Conservation (phyloP, 2,888 invertebrate species). For the Dynastes grantii region DNA sequence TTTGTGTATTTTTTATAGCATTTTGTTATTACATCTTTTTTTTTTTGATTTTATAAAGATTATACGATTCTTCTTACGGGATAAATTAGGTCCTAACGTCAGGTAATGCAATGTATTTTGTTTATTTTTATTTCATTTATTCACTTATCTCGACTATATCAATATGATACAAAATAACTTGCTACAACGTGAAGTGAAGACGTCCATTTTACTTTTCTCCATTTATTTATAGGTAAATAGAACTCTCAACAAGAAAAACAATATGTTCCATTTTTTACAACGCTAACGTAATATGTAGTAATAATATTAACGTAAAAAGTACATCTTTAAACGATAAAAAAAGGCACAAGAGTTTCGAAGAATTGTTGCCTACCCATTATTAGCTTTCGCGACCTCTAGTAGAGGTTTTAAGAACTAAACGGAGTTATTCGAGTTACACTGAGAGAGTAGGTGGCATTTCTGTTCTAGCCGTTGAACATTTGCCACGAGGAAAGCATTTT, state of each 20-base stretch:
- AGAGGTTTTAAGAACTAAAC: conserved; percentile 57
- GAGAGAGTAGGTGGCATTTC: conserved; percentile 71
- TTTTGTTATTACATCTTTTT: conserved; percentile 17
- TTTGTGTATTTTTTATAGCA: background rate
- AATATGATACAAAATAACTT: conserved; percentile 49
- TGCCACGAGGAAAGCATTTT: conserved; percentile 85
- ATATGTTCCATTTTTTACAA: no score
- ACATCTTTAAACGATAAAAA: conserved; percentile 24
- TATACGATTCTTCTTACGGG: conserved; percentile 34
- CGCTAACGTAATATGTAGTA: background rate
- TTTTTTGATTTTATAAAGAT: background rate
- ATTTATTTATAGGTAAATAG: conserved; percentile 4
- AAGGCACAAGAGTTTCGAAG: conserved; percentile 52
- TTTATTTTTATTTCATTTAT: conserved; percentile 8
- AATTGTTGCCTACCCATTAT: background rate
- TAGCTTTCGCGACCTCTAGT: background rate
- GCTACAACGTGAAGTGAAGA: conserved; percentile 6
- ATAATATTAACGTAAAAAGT: conserved; percentile 15
- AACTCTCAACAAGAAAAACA: conserved; percentile 35
- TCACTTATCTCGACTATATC: conserved; percentile 49
- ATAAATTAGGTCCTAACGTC: conserved; percentile 39
- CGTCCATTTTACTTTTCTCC: background rate
- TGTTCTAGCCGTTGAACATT: conserved; percentile 76
- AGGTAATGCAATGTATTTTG: conserved; percentile 30
- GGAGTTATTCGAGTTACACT: conserved; percentile 68